Base-by-base conservation (phyloP, 2,113 vertebrate genomes). In the Rhea pennata region DNA sequence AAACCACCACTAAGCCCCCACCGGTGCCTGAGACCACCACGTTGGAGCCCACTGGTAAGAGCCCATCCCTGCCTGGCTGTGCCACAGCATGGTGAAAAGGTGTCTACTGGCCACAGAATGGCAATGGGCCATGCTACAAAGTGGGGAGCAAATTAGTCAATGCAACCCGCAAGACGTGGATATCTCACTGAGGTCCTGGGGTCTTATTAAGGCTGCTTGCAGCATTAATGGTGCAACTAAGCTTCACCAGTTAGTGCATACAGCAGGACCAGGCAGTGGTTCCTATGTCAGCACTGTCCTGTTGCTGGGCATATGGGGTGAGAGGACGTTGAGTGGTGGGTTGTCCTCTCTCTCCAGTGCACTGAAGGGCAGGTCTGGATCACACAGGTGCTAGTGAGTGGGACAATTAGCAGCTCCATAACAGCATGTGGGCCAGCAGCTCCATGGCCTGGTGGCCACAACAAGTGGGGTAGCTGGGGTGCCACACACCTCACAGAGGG, bases 1-100 rank as follows among this genome's bases (percentile, higher is more conserved):
- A 21, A 87, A 94, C 36, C 5, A 81, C 64, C 3, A 82, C 95
- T 1, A 4, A 50, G 3, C 58, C 95, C 15, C 75, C 94, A 0
- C 50, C 53, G 0, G 2, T 23, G 0, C 70, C 69, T 0, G 44
- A 10, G 1, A 8, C 44, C 84, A 59, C 97, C 66, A 78, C 58
- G 1, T 94, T 70, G 0, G 92, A 96, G 67, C 96, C 97, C 66
- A 72, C 88, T 0, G 97, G 98, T 98, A 87, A 96, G 96, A 61
- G 29, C 46, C 12, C 1, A 9, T 26, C 44, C 70, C 46, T 8
- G 17, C 10, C 33, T 17, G 22, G 42, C 15, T 70, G n/a, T 39
- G 14, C 17, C 10, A 17, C 39, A 27, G 48, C 51, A 40, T 4
- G 50, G 24, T 15, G 36, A 39, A 31, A 58, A 21, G 17, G 24